Conservation (phyloP, 2,113 vertebrate species). For the Megaceryle torquata region DNA sequence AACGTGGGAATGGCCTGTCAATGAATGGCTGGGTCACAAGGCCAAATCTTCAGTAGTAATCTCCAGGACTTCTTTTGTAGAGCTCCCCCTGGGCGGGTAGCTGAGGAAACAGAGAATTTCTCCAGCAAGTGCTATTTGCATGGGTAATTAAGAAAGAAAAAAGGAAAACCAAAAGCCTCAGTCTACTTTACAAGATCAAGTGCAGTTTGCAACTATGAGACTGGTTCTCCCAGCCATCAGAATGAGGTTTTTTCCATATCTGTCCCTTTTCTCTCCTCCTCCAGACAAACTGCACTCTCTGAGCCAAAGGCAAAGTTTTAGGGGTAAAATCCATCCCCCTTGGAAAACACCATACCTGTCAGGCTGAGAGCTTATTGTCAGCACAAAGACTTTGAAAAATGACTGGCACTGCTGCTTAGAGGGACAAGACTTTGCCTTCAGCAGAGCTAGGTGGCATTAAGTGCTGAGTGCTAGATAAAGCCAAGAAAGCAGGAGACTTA, state of each 20-base stretch:
- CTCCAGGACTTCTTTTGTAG: background rate
- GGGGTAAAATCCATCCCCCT: background rate
- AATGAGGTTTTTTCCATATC: background rate
- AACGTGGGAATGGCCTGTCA: background rate
- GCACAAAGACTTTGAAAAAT: background rate
- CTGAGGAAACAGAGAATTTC: background rate
- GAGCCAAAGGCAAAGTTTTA: background rate
- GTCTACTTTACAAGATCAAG: background rate
- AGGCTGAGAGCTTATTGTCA: background rate
- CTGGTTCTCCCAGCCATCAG: background rate
- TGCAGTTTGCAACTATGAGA: background rate
- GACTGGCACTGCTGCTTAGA: background rate
- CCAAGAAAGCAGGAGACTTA: background rate
- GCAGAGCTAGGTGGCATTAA: background rate
- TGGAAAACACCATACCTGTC: background rate
- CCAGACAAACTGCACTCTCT: background rate
- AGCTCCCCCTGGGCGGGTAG: background rate
- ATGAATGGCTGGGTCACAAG: background rate
- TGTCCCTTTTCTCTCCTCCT: background rate
- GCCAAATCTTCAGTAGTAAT: background rate
- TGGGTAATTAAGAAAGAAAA: background rate
- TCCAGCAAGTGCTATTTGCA: background rate
- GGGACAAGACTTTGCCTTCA: background rate
- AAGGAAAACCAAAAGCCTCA: background rate
- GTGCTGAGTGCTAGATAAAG: background rate